Evolutionary conservation across 2,888 invertebrate species (phyloP), one percentile per base, ranked within the genome.

Genomic region (Erebia epiphron): DNA sequence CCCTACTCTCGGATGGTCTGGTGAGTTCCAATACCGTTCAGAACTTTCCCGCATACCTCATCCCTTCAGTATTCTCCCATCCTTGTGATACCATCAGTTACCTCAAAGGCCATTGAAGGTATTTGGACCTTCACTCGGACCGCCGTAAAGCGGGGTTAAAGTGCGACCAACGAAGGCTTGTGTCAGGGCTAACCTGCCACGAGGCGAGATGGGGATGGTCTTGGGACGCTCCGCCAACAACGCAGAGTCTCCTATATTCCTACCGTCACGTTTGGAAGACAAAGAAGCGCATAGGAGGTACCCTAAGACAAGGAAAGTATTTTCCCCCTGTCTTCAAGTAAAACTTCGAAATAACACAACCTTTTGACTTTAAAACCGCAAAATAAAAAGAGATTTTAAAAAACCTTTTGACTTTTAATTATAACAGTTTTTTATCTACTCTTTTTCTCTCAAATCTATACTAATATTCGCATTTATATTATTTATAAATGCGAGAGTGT

Each of bases 211-310:
- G 56, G 63, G 21, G 21, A n/a, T 1, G 57, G 46, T n/a, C 8
- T 56, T 35, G 43, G 41, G 63, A 58, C 35, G 69, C 16, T 35
- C 14, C 58, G 35, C 69, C 58, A 16, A 52, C 60, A 64, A 69
- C 1, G 62, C 63, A 70, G 66, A 16, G 54, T 66, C 70, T 71
- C 46, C 63, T 43, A 49, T 14, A 35, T 26, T 65, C 57, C 50
- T 13, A 60, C 68, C 66, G 14, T 50, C 63, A 13, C 54, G 69
- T 21, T 70, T 70, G 69, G 69, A 65, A 66, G 50, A 61, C 64
- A 66, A 43, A 43, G 69, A 10, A 66, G 50, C 69, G 16, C 58
- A 61, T 70, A 67, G 64, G 67, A 69, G 67, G 67, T 68, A 60
- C 66, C 52, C 52, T 57, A 63, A 57, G 58, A 62, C 69, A 52